These are phyloP conservation scores for Apistogramma diplotaenia DNA, from an alignment of 2,113 vertebrate species.

Conservation along the genomic window DNA sequence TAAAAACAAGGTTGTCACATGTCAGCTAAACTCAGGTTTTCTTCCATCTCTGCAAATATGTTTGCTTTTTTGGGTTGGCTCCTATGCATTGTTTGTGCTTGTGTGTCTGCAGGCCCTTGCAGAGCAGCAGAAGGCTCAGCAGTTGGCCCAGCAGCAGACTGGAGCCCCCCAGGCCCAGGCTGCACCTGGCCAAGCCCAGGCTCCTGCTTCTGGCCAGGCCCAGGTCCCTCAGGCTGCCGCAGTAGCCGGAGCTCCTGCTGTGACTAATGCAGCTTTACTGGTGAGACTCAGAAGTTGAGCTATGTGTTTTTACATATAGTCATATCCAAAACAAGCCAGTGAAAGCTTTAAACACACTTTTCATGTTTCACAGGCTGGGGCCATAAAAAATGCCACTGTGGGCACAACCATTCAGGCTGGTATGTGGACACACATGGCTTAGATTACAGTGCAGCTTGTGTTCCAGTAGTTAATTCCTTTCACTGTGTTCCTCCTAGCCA, in stretches of 20 bases:
- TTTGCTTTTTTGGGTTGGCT: background rate
- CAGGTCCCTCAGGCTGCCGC: slow-evolving; percentile 82
- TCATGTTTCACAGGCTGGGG: slow-evolving; percentile 82
- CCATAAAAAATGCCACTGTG: slow-evolving; percentile 88
- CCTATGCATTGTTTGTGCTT: background rate
- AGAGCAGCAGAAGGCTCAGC: slow-evolving; percentile 88
- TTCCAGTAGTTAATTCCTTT: slow-evolving; percentile 24
- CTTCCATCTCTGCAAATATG: background rate
- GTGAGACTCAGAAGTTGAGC: slow-evolving; percentile 72
- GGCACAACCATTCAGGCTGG: slow-evolving; percentile 91
- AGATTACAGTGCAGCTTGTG: background rate
- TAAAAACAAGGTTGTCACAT: background rate
- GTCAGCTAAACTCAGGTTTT: background rate
- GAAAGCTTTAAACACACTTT: background rate
- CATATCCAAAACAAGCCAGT: background rate
- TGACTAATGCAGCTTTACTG: slow-evolving; percentile 88
- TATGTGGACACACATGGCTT: slow-evolving; percentile 61
- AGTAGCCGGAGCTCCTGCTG: slow-evolving; percentile 80
- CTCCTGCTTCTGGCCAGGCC: slow-evolving; percentile 61
- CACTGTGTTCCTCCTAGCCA: slow-evolving; percentile 73
- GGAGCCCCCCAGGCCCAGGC: slow-evolving; percentile 73
- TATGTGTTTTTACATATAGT: background rate
- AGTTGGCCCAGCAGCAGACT: slow-evolving; percentile 80
- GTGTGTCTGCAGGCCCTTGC: slow-evolving; percentile 80
- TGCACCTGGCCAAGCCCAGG: slow-evolving; percentile 73